Conservation (phyloP, 2,888 invertebrate genomes). For the Chalcis sispes region DNA sequence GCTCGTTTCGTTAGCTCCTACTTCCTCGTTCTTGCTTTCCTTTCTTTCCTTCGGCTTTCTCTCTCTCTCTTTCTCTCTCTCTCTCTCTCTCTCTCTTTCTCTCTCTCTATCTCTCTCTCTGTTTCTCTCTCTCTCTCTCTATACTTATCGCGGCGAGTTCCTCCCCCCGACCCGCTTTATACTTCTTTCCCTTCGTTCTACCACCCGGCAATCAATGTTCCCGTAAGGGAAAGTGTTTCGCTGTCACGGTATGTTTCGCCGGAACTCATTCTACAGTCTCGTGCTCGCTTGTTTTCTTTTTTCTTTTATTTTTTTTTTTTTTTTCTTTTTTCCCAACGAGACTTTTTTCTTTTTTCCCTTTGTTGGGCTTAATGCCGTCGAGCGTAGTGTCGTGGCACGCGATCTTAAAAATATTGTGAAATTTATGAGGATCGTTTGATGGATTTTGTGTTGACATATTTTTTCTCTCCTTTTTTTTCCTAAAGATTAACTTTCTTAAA, state of each 20-base stretch:
- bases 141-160: too few relatives aligned
- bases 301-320: conserved; percentile 7
- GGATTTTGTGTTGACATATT: background rate
- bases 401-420: conserved; percentile 28
- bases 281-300: background rate
- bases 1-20: conserved; percentile 40
- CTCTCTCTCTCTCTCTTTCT: conserved; percentile 35
- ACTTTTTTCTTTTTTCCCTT: conserved; percentile 6
- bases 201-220: conserved; percentile 75
- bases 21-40: background rate
- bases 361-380: conserved; percentile 1
- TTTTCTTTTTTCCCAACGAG: background rate
- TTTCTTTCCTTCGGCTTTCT: too few relatives aligned
- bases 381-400: conserved; percentile 12
- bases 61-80: background rate
- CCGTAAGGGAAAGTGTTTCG: conserved; percentile 59
- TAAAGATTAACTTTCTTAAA: too few relatives aligned
- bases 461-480: too few relatives aligned
- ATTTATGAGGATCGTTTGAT: conserved; percentile 9
- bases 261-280: conserved; percentile 43
- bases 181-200: conserved; percentile 31
- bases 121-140: conserved; percentile 5
- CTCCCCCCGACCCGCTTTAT: conserved; percentile 1
- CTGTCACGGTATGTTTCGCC: conserved; percentile 58
- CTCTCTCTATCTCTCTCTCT: background rate